Base-by-base conservation (phyloP, 2,888 invertebrate genomes). In the Philaethria dido region DNA sequence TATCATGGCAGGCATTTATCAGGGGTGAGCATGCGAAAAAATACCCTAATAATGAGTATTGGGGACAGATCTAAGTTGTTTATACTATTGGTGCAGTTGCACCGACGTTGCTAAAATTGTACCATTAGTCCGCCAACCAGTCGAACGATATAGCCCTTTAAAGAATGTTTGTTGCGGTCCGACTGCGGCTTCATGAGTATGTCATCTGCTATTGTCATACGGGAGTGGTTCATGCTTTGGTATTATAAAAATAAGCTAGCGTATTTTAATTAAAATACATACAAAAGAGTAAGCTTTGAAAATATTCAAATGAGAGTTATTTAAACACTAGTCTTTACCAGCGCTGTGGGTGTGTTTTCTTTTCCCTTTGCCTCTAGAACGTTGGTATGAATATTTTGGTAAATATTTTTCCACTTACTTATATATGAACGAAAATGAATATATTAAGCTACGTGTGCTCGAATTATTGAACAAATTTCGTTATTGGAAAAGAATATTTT, bases 21-120 rank as follows among this genome's bases (percentile, higher is more conserved):
- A 78, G 78, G 89, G 89, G 82, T 84, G 80, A 77, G 83, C 84
- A 86, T 83, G 83, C 86, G 89, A 86, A 90, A 89, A 90, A 90
- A 88, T 88, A 84, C 82, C 85, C 85, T 87, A 88, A 88, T 89
- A 91, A 91, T 91, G 87, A 90, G 84, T 81, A 82, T 81, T 78
- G 82, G 86, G 86, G 86, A 84, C 84, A 82, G 77, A 75, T 77
- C 70, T 72, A 72, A 81, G 76, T 82, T 83, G 78, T 78, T 80
- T 81, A 72, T 66, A 39, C 68, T 69, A 66, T 72, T 65, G 66
- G 54, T 71, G 72, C 72, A 71, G 69, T 69, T 69, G 66, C 68
- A 66, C 14, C 50, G 62, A 57, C 22, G 42, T 42, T 42, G 45
- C 42, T 62, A 50, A 22, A 60, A 45, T 45, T 60, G 25, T 9